Evolutionary conservation across 2,888 invertebrate genomes (phyloP).

Genomic region (Muscina levida): DNA sequence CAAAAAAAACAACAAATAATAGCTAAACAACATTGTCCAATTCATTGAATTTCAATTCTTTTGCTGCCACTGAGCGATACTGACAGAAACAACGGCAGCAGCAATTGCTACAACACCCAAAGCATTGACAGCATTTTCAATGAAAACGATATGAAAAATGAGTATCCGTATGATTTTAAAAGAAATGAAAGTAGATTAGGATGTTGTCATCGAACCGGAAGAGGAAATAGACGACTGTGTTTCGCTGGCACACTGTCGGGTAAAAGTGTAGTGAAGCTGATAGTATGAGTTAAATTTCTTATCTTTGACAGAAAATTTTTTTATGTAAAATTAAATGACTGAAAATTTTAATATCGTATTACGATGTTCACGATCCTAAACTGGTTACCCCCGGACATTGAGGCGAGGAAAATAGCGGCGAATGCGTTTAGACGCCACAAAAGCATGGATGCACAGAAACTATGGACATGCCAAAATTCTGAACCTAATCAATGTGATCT

Average conservation of each 20-base stretch:
- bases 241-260: not conserved
- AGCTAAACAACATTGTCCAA: constrained; percentile 64
- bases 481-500: too few relatives aligned
- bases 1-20: constrained; percentile 59
- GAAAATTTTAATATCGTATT: too few relatives aligned
- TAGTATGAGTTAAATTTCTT: too few relatives aligned
- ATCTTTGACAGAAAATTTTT: too few relatives aligned
- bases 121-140: constrained; percentile 1
- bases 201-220: constrained; percentile 51
- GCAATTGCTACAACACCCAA: not conserved
- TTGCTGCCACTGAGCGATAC: constrained; percentile 16
- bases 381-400: too few relatives aligned
- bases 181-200: constrained; percentile 56
- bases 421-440: too few relatives aligned
- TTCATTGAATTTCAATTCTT: constrained; percentile 64
- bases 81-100: constrained; percentile 3
- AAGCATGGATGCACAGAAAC: too few relatives aligned
- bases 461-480: too few relatives aligned
- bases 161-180: constrained; percentile 45
- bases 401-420: too few relatives aligned
- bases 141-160: constrained; percentile 47
- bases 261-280: not conserved
- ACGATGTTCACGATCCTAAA: too few relatives aligned
- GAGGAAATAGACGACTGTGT: constrained; percentile 26
- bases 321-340: too few relatives aligned